Conservation (phyloP, 2,113 vertebrate species). For the Sialia sialis region DNA sequence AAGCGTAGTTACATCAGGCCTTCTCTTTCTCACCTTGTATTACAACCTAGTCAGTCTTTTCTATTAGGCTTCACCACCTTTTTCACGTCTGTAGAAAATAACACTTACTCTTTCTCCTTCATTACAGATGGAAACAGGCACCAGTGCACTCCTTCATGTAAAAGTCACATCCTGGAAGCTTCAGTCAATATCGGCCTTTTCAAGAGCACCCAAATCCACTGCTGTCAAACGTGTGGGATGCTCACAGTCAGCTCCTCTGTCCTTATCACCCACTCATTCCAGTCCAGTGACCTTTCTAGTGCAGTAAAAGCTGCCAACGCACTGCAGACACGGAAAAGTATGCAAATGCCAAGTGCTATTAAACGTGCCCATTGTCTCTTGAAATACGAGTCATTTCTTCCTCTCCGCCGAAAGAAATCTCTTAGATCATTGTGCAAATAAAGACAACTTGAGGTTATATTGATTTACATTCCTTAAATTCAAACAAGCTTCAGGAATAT, state of each 20-base stretch:
- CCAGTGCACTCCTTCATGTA: not conserved
- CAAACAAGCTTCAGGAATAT: constrained; percentile 14
- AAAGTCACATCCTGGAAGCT: not conserved
- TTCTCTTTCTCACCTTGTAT: not conserved
- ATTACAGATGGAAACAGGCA: not conserved
- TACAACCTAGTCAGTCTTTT: not conserved
- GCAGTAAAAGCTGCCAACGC: constrained; percentile 8
- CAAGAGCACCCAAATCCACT: not conserved
- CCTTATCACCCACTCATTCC: not conserved
- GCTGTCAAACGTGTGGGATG: constrained; percentile 4
- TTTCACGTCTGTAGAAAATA: not conserved
- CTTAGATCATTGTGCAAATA: constrained; percentile 32
- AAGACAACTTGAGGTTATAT: constrained; percentile 8
- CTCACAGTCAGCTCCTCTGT: not conserved
- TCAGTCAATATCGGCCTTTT: constrained; percentile 4
- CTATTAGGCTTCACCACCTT: not conserved
- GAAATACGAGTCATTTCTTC: constrained; percentile 2
- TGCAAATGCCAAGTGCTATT: constrained; percentile 19
- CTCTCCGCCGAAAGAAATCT: not conserved
- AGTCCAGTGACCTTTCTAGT: not conserved
- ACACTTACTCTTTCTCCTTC: not conserved
- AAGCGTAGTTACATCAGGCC: fast-evolving
- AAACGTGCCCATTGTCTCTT: not conserved
- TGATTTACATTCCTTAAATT: constrained; percentile 20
- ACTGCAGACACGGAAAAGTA: not conserved